A percentile compares a stretch with the other conserved stretches of the same genome.
phyloP scores from a whole-genome alignment of 2,888 invertebrate species.

The Nephrotoma guestfalica region DNA sequence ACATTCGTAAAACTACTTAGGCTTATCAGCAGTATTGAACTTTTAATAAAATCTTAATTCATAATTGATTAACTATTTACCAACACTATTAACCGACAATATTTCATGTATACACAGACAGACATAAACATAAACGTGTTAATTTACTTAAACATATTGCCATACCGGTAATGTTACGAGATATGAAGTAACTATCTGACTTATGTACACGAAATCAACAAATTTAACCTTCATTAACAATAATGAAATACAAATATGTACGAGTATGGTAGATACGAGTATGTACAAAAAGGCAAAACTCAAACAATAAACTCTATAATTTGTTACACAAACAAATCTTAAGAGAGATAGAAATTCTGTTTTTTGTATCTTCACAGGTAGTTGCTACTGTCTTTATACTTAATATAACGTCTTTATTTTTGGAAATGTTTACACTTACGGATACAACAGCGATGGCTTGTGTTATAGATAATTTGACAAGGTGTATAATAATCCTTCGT shows the following conservation, averaged over 20 bases:
- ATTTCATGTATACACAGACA: background rate
- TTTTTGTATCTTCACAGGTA: background rate
- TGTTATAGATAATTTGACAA: background rate
- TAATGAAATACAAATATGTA: background rate
- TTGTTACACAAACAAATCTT: background rate
- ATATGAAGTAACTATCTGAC: background rate
- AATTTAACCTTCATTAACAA: background rate
- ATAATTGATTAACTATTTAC: background rate
- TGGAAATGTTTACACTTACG: too few relatives aligned
- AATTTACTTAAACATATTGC: background rate
- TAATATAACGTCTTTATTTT: background rate
- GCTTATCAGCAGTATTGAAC: background rate
- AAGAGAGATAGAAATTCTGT: background rate
- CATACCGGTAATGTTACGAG: background rate
- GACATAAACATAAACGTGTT: background rate
- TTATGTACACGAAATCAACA: background rate
- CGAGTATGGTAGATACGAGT: too few relatives aligned
- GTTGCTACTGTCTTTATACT: background rate
- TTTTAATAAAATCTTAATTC: background rate
- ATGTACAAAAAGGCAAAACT: background rate
- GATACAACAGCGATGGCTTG: too few relatives aligned
- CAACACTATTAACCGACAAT: background rate
- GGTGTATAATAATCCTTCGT: background rate
- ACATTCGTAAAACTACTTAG: background rate
- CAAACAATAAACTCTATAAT: background rate